Conservation (phyloP, 1,140 invertebrate genomes). For the Heliconius hermathena region DNA sequence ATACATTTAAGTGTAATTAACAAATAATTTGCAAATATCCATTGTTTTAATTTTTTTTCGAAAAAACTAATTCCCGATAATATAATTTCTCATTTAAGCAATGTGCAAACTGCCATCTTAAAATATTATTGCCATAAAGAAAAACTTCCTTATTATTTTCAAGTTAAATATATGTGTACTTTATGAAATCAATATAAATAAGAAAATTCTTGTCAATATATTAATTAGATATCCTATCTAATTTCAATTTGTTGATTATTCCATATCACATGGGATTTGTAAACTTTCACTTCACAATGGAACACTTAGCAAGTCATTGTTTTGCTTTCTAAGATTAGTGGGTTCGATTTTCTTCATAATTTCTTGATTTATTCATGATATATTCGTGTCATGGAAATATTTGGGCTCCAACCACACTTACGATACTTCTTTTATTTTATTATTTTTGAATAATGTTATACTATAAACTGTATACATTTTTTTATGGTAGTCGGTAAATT, state of each 20-base stretch:
- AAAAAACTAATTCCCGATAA: background rate
- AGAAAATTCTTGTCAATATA: constrained; percentile 1
- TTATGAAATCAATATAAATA: background rate
- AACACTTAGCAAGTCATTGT: background rate
- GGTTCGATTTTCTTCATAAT: background rate
- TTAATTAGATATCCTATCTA: constrained; percentile 11
- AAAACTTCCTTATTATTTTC: background rate
- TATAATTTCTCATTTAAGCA: background rate
- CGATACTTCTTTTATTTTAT: no score
- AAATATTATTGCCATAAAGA: constrained; percentile 10
- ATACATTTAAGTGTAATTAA: background rate
- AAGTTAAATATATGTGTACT: background rate
- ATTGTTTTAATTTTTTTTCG: background rate
- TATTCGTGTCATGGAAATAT: background rate
- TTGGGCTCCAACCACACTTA: no score
- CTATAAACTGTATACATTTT: background rate
- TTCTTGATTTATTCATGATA: background rate
- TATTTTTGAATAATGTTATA: no score
- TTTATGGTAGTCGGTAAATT: background rate
- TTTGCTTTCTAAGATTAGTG: background rate
- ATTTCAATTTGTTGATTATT: constrained; percentile 1
- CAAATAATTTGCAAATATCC: background rate
- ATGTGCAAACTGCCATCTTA: background rate
- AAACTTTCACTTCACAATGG: background rate
- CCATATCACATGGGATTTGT: constrained; percentile 6